Evolutionary conservation across 2,113 vertebrate genomes (phyloP).

Genomic region (Rhabdornis inornatus): DNA sequence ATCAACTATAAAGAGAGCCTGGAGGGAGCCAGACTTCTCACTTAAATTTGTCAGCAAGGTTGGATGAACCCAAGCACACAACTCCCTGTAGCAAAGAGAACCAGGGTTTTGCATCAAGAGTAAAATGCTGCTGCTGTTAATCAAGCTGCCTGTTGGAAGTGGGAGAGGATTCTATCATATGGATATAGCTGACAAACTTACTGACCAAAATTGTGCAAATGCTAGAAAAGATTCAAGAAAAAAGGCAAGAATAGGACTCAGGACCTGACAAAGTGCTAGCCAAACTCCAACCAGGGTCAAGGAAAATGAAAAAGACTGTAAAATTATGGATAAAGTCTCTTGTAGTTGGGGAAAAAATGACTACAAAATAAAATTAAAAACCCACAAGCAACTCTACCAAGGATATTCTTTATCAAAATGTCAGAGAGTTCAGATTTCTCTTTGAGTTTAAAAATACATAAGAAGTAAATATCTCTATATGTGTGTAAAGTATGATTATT

Average conservation of each 20-base stretch:
- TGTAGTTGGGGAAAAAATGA: not conserved
- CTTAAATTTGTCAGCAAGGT: not conserved
- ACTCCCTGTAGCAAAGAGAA: not conserved
- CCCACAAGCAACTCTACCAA: not conserved
- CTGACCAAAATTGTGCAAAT: not conserved
- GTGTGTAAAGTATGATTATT: not conserved
- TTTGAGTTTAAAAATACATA: not conserved
- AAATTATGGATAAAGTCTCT: not conserved
- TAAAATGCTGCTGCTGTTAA: not conserved
- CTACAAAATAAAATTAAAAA: not conserved
- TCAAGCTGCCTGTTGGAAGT: not conserved
- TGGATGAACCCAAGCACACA: not conserved
- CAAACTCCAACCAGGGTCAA: not conserved
- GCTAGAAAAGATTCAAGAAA: not conserved
- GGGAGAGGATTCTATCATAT: not conserved
- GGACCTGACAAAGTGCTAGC: not conserved
- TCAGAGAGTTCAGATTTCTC: not conserved
- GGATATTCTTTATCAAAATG: not conserved
- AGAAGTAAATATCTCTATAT: not conserved
- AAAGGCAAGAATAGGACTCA: not conserved
- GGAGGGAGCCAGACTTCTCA: not conserved
- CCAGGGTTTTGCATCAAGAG: not conserved
- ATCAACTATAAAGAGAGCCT: not conserved
- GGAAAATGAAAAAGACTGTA: not conserved
- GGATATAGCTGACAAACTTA: not conserved